phyloP scores from a whole-genome alignment of 2,113 vertebrate genomes.

The Shinisaurus crocodilurus region DNA sequence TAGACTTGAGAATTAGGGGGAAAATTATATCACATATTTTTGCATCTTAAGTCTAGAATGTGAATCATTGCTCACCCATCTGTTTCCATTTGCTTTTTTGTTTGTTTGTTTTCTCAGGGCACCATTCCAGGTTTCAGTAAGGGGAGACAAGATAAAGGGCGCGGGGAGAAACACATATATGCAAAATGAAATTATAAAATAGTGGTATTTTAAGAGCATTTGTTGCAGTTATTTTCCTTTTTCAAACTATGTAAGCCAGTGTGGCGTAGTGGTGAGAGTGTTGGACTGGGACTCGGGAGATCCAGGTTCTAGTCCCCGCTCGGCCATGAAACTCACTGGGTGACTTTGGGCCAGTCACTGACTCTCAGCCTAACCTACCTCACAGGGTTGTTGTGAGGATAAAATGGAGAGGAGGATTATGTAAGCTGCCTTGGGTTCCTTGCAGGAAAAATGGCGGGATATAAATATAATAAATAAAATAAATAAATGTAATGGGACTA shows the following conservation, averaged over 20 bases:
- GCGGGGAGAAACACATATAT: not conserved
- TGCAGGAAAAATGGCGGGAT: no score
- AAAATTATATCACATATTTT: constrained; percentile 4
- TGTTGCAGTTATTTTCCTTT: not conserved
- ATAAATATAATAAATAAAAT: no score
- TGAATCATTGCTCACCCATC: constrained; percentile 6
- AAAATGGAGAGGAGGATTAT: no score
- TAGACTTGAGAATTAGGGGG: not conserved
- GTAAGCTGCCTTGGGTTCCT: no score
- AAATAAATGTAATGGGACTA: not conserved
- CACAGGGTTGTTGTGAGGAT: no score
- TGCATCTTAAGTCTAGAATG: not conserved
- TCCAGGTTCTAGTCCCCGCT: no score
- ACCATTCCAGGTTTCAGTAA: constrained; percentile 8
- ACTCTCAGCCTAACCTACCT: no score
- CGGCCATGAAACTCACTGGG: no score
- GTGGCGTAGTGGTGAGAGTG: no score
- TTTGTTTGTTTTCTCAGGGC: constrained; percentile 24
- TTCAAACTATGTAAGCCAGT: not conserved
- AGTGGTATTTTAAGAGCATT: not conserved
- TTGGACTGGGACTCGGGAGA: no score
- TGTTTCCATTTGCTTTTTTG: constrained; percentile 28
- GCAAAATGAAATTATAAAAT: not conserved
- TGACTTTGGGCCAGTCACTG: no score
- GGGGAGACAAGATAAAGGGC: not conserved